Conservation (phyloP, 2,888 invertebrate genomes). For the Linyphia triangularis region DNA sequence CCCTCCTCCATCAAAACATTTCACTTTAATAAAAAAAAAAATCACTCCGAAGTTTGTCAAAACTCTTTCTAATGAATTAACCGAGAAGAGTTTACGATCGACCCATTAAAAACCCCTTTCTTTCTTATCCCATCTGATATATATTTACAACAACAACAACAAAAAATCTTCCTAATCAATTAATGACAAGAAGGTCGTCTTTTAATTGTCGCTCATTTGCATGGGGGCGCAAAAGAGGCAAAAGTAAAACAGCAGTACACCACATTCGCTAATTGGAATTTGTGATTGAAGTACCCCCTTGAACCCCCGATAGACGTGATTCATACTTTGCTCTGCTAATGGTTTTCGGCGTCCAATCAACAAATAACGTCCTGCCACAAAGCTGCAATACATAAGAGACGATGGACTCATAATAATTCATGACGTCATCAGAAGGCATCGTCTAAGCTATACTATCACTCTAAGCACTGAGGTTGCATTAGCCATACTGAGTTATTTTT, state of each 20-base stretch:
- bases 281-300: conserved; percentile 31
- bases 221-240: conserved; percentile 20
- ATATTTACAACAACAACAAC: neutral
- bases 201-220: conserved; percentile 44
- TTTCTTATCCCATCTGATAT: neutral
- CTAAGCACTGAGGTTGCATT: too few species aligned
- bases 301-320: neutral
- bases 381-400: too few species aligned
- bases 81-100: neutral
- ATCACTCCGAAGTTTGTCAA: neutral
- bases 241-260: conserved; percentile 38
- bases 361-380: conserved; percentile 50
- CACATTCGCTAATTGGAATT: conserved; percentile 52
- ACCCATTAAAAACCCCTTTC: neutral
- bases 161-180: conserved; percentile 3
- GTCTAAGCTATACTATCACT: too few species aligned
- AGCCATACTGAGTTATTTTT: too few species aligned
- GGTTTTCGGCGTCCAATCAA: conserved; percentile 55
- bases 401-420: too few species aligned
- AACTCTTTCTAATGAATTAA: neutral
- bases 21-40: too few species aligned
- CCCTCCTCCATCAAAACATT: too few species aligned
- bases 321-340: conserved; percentile 45
- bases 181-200: neutral
- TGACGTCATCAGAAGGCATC: too few species aligned